Conservation (phyloP, 2,113 vertebrate genomes). For the Isurus oxyrinchus region DNA sequence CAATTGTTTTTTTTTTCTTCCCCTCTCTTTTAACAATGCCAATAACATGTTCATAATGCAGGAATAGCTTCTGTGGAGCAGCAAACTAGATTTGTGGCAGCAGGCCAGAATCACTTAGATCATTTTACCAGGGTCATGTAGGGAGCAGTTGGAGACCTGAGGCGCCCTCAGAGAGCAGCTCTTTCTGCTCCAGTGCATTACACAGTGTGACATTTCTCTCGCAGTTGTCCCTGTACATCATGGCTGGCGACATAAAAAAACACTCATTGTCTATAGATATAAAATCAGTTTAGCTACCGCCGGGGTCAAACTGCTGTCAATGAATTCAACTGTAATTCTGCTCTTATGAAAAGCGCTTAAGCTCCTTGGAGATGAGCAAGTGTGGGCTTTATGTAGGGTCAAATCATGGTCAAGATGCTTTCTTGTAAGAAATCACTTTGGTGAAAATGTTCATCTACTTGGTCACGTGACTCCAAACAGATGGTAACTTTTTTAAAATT, state of each 20-base stretch:
- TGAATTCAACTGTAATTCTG: constrained; percentile 45
- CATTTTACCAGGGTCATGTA: constrained; percentile 65
- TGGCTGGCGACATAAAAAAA: constrained; percentile 46
- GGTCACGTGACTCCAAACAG: constrained; percentile 20
- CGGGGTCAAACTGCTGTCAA: constrained; percentile 63
- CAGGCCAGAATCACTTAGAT: constrained; percentile 73
- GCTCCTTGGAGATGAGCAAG: constrained; percentile 45
- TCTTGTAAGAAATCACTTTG: constrained; percentile 37
- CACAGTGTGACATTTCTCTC: constrained; percentile 61
- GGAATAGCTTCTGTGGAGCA: constrained; percentile 51
- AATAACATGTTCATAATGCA: constrained; percentile 50
- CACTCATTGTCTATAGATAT: constrained; percentile 59
- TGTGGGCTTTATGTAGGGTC: constrained; percentile 44
- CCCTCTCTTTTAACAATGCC: constrained; percentile 44
- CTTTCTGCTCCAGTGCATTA: constrained; percentile 63
- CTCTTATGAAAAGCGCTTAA: constrained; percentile 44
- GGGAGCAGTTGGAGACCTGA: constrained; percentile 61
- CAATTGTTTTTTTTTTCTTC: constrained; percentile 10
- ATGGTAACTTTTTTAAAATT: constrained; percentile 21
- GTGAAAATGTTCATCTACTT: constrained; percentile 31
- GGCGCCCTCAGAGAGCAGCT: constrained; percentile 53
- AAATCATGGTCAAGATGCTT: constrained; percentile 39
- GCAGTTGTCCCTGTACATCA: constrained; percentile 51
- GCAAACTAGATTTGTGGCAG: constrained; percentile 56
- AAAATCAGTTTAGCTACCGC: constrained; percentile 65